Base-by-base conservation (phyloP, 2,113 vertebrate species). In the Eclectus roratus region DNA sequence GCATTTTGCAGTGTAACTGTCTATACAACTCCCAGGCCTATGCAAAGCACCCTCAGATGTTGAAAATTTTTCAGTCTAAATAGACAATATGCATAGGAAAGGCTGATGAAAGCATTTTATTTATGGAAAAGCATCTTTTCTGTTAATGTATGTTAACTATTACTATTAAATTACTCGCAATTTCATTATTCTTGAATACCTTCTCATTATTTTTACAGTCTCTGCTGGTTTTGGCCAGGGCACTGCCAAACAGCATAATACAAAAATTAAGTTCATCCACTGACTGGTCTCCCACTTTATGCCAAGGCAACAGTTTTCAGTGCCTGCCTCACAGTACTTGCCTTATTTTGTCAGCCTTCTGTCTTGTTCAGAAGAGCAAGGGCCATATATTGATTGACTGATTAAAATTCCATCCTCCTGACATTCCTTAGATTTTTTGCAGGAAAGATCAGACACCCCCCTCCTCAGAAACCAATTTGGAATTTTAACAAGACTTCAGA, bases 401-500 rank as follows among this genome's bases (percentile, higher is more conserved):
- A 46, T 78, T 91, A 84, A 7, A 46, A 80, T 85, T 82, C 58
- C 66, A 70, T 70, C 49, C 69, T 91, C 52, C 80, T 85, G 80
- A 85, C 77, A 82, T 89, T 81, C 85, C 82, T 76, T 56, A 77
- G 56, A 83, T 89, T 93, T 93, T 83, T 81, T 82, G 37, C 43
- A 58, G 61, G 58, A 72, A 80, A 79, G 77, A 92, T 43, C 65
- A 87, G 61, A 63, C 61, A 58, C 17, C 9, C 28, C 18, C 47
- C n/a, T 66, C 55, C 44, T 70, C 70, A 89, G 78, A 96, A 89
- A 96, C 21, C 46, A 76, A 73, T 89, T 5, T 73, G 80, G 77
- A 92, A 91, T 85, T 96, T 79, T 70, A 92, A 69, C 43, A 79
- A 71, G 69, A 55, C 56, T 91, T 85, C 37, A 93, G 83, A 88